phyloP scores from a whole-genome alignment of 1,140 invertebrate genomes.

The Babylonia areolata region DNA sequence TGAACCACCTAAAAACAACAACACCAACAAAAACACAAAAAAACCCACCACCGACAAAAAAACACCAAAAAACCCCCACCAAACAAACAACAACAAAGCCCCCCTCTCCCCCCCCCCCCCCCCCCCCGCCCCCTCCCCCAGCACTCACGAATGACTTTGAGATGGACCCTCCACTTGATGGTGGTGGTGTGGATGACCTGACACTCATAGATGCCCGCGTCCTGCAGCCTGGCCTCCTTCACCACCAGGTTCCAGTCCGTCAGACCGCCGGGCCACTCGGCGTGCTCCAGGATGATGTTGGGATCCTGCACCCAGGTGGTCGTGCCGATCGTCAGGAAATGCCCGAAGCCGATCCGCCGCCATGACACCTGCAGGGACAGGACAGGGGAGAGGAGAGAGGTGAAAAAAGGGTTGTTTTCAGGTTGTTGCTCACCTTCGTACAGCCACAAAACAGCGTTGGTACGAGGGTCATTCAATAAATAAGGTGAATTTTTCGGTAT shows the following conservation, averaged over 20 bases:
- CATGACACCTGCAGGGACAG: conserved; percentile 47
- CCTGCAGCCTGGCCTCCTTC: conserved; percentile 41
- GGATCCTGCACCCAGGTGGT: conserved; percentile 46
- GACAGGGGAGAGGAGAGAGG: background rate
- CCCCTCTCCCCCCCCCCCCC: background rate
- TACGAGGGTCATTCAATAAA: no score
- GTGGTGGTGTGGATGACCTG: conserved; percentile 48
- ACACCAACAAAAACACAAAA: no score
- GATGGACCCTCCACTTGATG: conserved; percentile 41
- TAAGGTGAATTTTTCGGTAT: no score
- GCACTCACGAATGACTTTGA: conserved; percentile 44
- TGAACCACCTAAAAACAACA: no score
- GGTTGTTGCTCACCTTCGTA: background rate
- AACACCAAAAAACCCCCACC: no score
- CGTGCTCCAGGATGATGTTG: conserved; percentile 61
- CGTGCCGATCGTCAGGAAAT: conserved; percentile 54
- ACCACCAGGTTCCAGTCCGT: conserved; percentile 53
- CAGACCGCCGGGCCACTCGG: conserved; percentile 78
- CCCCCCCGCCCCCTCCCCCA: background rate
- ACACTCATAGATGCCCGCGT: conserved; percentile 54
- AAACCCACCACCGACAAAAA: no score
- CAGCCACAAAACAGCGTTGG: background rate
- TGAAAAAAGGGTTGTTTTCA: background rate
- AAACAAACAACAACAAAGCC: no score
- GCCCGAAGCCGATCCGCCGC: conserved; percentile 41